Conservation (phyloP, 2,113 vertebrate species). For the Halichoerus grypus region DNA sequence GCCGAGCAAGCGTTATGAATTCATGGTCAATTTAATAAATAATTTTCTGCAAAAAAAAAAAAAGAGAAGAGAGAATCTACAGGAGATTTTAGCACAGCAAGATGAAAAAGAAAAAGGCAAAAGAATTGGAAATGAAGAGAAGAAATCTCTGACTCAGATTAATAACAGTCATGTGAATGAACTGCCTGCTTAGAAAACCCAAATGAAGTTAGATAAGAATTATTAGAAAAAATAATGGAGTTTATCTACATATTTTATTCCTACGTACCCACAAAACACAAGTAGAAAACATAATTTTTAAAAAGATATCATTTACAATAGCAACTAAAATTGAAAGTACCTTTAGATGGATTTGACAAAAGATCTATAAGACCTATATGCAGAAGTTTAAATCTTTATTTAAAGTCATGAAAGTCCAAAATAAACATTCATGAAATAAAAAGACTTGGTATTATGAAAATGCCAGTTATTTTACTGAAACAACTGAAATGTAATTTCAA, state of each 20-base stretch:
- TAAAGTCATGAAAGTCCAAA: background rate
- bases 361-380: background rate
- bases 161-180: background rate
- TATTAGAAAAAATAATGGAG: background rate
- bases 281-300: background rate
- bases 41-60: background rate
- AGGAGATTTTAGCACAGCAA: background rate
- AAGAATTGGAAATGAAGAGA: background rate
- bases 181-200: background rate
- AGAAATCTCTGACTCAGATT: background rate
- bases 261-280: background rate
- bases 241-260: background rate
- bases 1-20: background rate
- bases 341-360: background rate
- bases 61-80: background rate
- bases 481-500: background rate
- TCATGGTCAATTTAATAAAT: background rate
- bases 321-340: background rate
- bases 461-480: background rate
- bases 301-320: slow-evolving; percentile 16
- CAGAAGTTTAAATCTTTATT: background rate
- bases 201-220: background rate
- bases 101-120: background rate
- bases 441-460: background rate
- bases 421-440: background rate